A percentile compares a stretch with the other conserved stretches of the same genome.
Conservation (phyloP, 2,113 vertebrate genomes). For the Cariama cristata region DNA sequence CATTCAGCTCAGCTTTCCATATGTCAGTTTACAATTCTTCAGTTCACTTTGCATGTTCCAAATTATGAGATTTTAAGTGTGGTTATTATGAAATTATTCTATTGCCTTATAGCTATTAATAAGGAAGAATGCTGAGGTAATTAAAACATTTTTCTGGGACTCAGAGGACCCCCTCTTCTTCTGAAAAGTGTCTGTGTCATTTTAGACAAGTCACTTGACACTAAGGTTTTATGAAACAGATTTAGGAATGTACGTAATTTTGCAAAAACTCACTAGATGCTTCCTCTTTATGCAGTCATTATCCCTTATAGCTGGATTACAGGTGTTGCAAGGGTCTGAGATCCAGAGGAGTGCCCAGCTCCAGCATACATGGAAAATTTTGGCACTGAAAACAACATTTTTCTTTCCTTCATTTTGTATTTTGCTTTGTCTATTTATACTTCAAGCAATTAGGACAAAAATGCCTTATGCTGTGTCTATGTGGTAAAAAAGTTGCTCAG, state of each 20-base stretch:
- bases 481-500: neutral
- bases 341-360: neutral
- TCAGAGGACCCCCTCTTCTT: neutral
- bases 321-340: neutral
- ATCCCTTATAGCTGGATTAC: neutral
- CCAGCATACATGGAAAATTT: neutral
- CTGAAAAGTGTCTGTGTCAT: neutral
- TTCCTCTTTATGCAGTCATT: neutral
- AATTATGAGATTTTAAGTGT: neutral
- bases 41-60: neutral
- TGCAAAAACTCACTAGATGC: neutral
- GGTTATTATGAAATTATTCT: neutral
- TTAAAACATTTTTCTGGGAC: neutral
- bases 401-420: neutral
- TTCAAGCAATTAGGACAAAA: neutral
- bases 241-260: neutral
- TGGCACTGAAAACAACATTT: neutral
- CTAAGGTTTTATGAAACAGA: neutral
- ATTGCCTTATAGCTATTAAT: neutral
- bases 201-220: neutral
- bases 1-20: conserved; percentile 31
- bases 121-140: neutral
- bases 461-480: neutral
- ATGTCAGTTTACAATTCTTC: neutral
- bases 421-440: neutral